Evolutionary conservation across 2,888 invertebrate genomes (phyloP), one percentile per base, ranked within the genome.

Genomic region (Lomographa bimaculata): DNA sequence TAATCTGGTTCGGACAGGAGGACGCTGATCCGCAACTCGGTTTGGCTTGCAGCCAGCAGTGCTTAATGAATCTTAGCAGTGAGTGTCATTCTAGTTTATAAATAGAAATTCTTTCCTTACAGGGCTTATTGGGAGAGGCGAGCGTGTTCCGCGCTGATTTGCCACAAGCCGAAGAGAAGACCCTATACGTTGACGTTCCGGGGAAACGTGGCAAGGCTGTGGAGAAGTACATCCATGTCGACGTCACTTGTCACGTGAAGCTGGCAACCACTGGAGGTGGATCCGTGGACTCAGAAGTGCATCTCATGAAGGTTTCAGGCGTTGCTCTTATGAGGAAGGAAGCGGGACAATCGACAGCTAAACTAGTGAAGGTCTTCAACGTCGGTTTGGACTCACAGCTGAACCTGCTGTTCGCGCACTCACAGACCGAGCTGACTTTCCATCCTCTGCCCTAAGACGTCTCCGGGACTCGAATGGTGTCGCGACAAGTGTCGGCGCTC

Each of bases 321-420:
- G 90, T 92, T 6, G 94, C 93, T 0, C 76, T 93, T 0, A 86
- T 93, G 2, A 84, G 91, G 35, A 93, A 93, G 59, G 91, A 91
- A 25, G 91, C 92, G 0, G 84, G 84, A n/a, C 77, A 86, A 47
- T 68, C 84, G 1, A 72, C 78, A 18, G 92, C 93, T 0, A 84
- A 85, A 25, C 78, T 94, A 1, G 63, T 91, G 3, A 89, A 91
- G 63, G 90, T 94, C 14, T 92, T 90, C 73, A 92, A 93, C 66
- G 92, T 93, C 33, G 93, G 93, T 49, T 75, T 94, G 54, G 93
- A 93, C 71, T 93, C 93, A 0, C 93, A 93, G 66, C 70, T 94
- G 54, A 93, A 92, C 69, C 74, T 93, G 41, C 74, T 93, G 41
- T 93, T 93, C 71, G 91, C 92, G 1, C 91, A 91, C 71, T 92